Conservation (phyloP, 2,888 invertebrate species). For the Auanema freiburgensis region DNA sequence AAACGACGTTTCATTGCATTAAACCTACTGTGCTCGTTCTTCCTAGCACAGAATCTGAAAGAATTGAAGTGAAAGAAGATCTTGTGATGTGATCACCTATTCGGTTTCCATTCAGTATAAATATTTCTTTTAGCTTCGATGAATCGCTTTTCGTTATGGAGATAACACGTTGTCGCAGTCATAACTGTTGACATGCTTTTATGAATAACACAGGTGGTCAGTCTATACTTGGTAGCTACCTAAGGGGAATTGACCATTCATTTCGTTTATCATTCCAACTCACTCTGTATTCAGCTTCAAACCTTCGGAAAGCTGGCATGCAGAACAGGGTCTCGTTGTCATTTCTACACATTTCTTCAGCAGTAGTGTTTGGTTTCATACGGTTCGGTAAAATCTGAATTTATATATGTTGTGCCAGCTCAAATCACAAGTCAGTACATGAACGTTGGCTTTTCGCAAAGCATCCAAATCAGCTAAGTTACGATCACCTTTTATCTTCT, state of each 20-base stretch:
- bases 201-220: conserved; percentile 37
- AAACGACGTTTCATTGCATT: not conserved
- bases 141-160: conserved; percentile 28
- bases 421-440: too few species aligned
- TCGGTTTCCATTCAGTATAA: conserved; percentile 15
- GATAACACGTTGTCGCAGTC: conserved; percentile 35
- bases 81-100: conserved; percentile 13
- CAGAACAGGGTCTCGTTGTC: conserved; percentile 14
- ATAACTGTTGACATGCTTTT: conserved; percentile 41
- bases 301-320: not conserved
- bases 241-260: not conserved
- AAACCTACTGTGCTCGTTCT: conserved; percentile 29
- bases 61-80: conserved; percentile 2
- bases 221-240: conserved; percentile 24
- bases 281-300: conserved; percentile 6
- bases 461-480: too few species aligned
- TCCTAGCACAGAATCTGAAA: conserved; percentile 29
- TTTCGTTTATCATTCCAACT: too few species aligned
- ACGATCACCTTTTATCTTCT: too few species aligned
- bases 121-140: conserved; percentile 20
- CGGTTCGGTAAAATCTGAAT: not conserved
- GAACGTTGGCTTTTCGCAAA: too few species aligned
- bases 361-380: not conserved
- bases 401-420: not conserved
- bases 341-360: conserved; percentile 6